Conservation (phyloP, 2,113 vertebrate species). For the Boulengeromyrus knoepffleri region DNA sequence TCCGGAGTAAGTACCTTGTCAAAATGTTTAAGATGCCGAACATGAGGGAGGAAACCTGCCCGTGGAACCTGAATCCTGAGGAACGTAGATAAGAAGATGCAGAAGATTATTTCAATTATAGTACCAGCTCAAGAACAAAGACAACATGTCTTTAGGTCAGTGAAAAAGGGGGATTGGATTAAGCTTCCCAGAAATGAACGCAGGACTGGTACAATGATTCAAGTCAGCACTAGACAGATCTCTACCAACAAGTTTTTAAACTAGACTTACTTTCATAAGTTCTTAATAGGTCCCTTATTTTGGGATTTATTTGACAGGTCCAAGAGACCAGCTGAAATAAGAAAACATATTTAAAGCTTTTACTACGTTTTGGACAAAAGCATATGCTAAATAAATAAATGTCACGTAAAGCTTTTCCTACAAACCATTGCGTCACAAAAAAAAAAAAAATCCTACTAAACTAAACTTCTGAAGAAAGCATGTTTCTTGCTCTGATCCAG, state of each 20-base stretch:
- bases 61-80: neutral
- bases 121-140: neutral
- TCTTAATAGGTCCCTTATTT: neutral
- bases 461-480: neutral
- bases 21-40: neutral
- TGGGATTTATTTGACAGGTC: neutral
- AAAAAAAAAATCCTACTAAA: neutral
- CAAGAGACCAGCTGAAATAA: neutral
- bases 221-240: neutral
- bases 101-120: neutral
- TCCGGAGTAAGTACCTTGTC: neutral
- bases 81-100: neutral
- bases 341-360: neutral
- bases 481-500: neutral
- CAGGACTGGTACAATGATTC: neutral
- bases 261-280: neutral
- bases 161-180: neutral
- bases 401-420: neutral
- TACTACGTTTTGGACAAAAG: neutral
- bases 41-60: neutral
- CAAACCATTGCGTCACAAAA: neutral
- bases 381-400: neutral
- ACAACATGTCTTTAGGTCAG: neutral
- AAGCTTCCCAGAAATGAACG: neutral
- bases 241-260: neutral